phyloP scores from a whole-genome alignment of 1,140 invertebrate species.

The Hirudo medicinalis region DNA sequence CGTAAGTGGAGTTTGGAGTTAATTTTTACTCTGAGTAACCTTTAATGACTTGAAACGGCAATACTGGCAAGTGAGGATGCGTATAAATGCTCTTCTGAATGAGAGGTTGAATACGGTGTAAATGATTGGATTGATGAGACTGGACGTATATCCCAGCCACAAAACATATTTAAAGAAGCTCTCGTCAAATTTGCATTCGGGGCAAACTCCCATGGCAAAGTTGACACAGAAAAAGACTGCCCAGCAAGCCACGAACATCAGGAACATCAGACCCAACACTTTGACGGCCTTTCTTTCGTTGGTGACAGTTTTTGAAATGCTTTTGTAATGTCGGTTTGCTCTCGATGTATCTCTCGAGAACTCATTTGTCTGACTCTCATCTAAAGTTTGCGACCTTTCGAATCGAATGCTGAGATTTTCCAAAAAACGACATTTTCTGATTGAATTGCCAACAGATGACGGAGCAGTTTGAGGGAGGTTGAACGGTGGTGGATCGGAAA shows the following conservation, averaged over 20 bases:
- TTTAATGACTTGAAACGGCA: neutral
- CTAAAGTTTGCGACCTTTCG: too few relatives aligned
- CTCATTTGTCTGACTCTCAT: too few relatives aligned
- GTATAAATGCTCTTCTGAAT: slow-evolving; percentile 56
- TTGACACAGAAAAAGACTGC: slow-evolving; percentile 83
- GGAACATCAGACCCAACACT: slow-evolving; percentile 75
- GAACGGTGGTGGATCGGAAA: too few relatives aligned
- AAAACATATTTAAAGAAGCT: slow-evolving; percentile 28
- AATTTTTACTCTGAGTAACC: too few relatives aligned
- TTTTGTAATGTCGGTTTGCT: neutral
- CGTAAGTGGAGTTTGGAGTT: too few relatives aligned
- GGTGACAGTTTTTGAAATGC: slow-evolving; percentile 22
- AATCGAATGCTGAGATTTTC: too few relatives aligned
- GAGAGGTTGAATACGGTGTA: slow-evolving; percentile 74
- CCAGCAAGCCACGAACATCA: slow-evolving; percentile 83
- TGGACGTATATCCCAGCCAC: slow-evolving; percentile 82
- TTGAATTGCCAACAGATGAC: too few relatives aligned
- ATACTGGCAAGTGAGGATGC: slow-evolving; percentile 59
- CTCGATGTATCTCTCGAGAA: too few relatives aligned
- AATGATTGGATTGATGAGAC: slow-evolving; percentile 75
- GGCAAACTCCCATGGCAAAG: slow-evolving; percentile 60
- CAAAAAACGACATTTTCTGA: too few relatives aligned
- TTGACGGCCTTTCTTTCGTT: slow-evolving; percentile 83
- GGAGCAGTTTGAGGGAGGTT: too few relatives aligned
- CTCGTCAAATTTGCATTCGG: slow-evolving; percentile 49